Evolutionary conservation across 2,113 vertebrate species (phyloP).

Genomic region (Manacus vitellinus): DNA sequence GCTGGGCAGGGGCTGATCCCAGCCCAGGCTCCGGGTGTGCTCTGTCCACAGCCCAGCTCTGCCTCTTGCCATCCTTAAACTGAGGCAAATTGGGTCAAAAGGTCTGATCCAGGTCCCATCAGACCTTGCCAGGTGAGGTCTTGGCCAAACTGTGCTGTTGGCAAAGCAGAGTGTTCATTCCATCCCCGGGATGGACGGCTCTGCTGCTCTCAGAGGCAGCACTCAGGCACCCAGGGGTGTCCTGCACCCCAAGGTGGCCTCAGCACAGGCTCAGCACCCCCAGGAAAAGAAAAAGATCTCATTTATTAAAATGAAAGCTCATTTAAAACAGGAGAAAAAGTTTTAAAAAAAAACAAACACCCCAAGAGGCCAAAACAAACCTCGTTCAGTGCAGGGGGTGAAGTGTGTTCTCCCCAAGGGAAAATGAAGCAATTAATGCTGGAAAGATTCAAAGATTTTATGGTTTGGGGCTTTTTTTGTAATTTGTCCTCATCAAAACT

Average conservation of each 20-base stretch:
- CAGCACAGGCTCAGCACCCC: not conserved
- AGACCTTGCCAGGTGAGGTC: not conserved
- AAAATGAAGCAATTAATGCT: constrained; percentile 36
- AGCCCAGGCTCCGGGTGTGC: rapidly evolving
- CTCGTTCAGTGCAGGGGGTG: not conserved
- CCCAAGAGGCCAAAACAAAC: not conserved
- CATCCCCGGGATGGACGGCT: not conserved
- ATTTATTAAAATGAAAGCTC: not conserved
- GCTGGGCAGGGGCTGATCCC: not conserved
- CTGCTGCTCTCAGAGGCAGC: not conserved
- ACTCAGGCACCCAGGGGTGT: not conserved
- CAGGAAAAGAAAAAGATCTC: not conserved
- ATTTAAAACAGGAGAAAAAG: not conserved
- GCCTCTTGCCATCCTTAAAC: not conserved
- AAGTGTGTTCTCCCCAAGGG: not conserved
- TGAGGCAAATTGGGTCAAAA: not conserved
- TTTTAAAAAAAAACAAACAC: not conserved
- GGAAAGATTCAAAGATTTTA: not conserved
- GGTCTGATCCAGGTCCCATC: not conserved
- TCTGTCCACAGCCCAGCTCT: not conserved
- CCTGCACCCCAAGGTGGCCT: not conserved
- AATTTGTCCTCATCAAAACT: constrained; percentile 54
- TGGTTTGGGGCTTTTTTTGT: not conserved
- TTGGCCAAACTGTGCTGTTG: not conserved
- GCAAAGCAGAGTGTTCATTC: not conserved